Evolutionary conservation across 2,113 vertebrate species (phyloP).

Genomic region (Podilymbus podiceps): DNA sequence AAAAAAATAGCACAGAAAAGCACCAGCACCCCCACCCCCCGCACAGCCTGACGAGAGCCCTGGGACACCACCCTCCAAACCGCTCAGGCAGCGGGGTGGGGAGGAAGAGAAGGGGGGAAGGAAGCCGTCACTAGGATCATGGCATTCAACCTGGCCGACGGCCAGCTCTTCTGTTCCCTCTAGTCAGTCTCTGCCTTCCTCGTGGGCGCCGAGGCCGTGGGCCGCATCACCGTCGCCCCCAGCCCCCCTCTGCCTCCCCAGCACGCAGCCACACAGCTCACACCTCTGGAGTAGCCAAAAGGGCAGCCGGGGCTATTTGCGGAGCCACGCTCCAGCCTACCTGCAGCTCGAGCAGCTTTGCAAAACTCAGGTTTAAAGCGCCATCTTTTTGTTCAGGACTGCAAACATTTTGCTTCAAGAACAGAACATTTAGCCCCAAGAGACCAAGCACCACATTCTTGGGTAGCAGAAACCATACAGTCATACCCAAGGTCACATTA

Average conservation of each 20-base stretch:
- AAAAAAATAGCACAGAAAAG: background rate
- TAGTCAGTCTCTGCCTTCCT: background rate
- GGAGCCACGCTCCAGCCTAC: background rate
- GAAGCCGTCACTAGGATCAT: conserved; percentile 6
- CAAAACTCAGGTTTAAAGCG: background rate
- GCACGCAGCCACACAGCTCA: accelerated
- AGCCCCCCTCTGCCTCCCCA: background rate
- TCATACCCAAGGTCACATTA: background rate
- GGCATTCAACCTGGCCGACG: background rate
- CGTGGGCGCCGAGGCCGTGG: background rate
- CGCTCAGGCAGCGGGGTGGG: background rate
- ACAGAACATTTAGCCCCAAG: background rate
- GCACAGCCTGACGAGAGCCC: accelerated
- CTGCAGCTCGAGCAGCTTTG: background rate
- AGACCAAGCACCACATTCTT: background rate
- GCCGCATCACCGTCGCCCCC: background rate
- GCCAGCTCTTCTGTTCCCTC: background rate
- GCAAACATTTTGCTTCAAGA: background rate
- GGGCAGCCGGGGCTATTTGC: background rate
- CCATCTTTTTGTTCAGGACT: background rate
- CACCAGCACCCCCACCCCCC: background rate
- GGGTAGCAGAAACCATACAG: background rate
- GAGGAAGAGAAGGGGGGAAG: conserved; percentile 14
- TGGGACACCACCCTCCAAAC: background rate
- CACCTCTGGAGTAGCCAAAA: accelerated